Percentiles rank a stretch among this genome's conserved stretches.
These are phyloP conservation scores for Lepilemur septentrionalis DNA, from an alignment of 2,797 vertebrate species.

Conservation along the genomic window DNA sequence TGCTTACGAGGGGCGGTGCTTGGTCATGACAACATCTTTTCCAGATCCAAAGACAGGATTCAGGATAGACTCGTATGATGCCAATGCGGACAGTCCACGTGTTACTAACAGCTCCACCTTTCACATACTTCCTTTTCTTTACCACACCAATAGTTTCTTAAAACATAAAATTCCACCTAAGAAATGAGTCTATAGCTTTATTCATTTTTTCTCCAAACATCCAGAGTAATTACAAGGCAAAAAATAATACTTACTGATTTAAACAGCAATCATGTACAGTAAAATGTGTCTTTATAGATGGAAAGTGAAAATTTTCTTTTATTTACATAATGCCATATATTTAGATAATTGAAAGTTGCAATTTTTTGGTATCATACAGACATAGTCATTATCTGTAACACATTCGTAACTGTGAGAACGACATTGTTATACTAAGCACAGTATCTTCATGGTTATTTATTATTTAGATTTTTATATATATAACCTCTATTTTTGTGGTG, in stretches of 20 bases:
- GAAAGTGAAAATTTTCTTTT: not conserved
- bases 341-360: not conserved
- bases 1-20: not conserved
- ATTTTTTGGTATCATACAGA: not conserved
- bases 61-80: accelerated
- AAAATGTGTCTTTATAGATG: not conserved
- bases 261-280: not conserved
- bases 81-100: accelerated
- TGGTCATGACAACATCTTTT: not conserved
- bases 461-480: not conserved
- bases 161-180: not conserved
- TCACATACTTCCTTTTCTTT: accelerated
- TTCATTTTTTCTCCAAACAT: not conserved
- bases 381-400: not conserved
- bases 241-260: not conserved
- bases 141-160: not conserved
- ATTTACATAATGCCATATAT: not conserved
- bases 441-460: not conserved
- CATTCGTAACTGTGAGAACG: not conserved
- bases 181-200: not conserved
- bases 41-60: not conserved
- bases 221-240: not conserved
- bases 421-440: not conserved
- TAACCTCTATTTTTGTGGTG: not conserved
- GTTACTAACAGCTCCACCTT: no score